A percentile compares a stretch with the other conserved stretches of the same genome.
phyloP scores from a whole-genome alignment of 2,888 invertebrate species.

The Pocota personata region DNA sequence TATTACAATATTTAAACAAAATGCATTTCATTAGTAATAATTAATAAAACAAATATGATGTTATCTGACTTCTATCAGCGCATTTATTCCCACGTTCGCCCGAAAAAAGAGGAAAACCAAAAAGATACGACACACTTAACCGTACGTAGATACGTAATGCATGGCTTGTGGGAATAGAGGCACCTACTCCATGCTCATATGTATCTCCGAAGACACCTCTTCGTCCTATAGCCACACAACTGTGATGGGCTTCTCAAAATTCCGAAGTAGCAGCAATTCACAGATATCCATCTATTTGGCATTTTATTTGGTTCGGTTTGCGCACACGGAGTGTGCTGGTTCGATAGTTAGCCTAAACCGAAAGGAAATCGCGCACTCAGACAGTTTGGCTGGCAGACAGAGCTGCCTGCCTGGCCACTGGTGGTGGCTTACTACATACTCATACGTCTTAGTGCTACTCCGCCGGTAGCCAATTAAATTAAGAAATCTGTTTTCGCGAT shows the following conservation, averaged over 20 bases:
- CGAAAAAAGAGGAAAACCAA: not conserved
- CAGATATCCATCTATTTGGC: slow-evolving; percentile 73
- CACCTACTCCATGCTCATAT: slow-evolving; percentile 12
- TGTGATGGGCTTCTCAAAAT: slow-evolving; percentile 64
- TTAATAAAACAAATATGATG: slow-evolving; percentile 63
- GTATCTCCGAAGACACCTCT: slow-evolving; percentile 35
- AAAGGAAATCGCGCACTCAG: slow-evolving; percentile 51
- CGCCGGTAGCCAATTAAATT: slow-evolving; percentile 78
- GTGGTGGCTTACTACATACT: slow-evolving; percentile 64
- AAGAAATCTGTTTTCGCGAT: slow-evolving; percentile 78
- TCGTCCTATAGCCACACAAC: slow-evolving; percentile 11
- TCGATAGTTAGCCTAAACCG: not conserved
- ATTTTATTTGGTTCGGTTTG: slow-evolving; percentile 72
- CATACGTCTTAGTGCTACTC: slow-evolving; percentile 54
- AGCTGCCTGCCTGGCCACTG: slow-evolving; percentile 39
- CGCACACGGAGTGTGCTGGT: slow-evolving; percentile 51
- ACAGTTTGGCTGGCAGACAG: slow-evolving; percentile 56
- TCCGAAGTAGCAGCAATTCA: slow-evolving; percentile 54
- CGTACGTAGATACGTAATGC: slow-evolving; percentile 33
- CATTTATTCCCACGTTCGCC: slow-evolving; percentile 58
- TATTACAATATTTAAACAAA: too few relatives aligned
- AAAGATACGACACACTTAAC: slow-evolving; percentile 45
- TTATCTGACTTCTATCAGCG: slow-evolving; percentile 43
- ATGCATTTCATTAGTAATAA: slow-evolving; percentile 41
- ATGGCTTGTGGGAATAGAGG: slow-evolving; percentile 20